phyloP scores from a whole-genome alignment of 2,888 invertebrate species.

The Cosmorhoe ocellata region DNA sequence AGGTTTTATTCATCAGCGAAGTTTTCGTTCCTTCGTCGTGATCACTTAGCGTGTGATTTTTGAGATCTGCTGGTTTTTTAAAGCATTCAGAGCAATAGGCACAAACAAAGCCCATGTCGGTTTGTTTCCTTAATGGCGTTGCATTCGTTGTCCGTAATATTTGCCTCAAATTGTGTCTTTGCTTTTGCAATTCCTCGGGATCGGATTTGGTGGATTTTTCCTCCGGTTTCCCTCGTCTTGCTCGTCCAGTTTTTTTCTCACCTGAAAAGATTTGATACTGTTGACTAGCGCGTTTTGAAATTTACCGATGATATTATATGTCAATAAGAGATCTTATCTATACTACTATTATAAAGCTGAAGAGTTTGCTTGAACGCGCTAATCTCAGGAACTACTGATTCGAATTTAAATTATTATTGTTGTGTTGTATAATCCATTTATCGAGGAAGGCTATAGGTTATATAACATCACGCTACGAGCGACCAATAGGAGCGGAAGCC shows the following conservation, averaged over 20 bases:
- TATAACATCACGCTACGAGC: too few species aligned
- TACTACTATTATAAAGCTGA: too few species aligned
- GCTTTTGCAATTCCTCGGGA: conserved; percentile 39
- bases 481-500: too few species aligned
- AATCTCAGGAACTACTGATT: too few species aligned
- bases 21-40: conserved; percentile 41
- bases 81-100: conserved; percentile 48
- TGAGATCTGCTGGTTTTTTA: conserved; percentile 45
- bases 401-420: too few species aligned
- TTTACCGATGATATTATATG: too few species aligned
- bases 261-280: conserved; percentile 26
- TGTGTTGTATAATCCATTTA: too few species aligned
- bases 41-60: conserved; percentile 45
- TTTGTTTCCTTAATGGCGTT: conserved; percentile 51
- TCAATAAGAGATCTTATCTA: too few species aligned
- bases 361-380: too few species aligned
- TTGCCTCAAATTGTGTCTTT: conserved; percentile 46
- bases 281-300: conserved; percentile 8
- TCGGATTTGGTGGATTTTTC: conserved; percentile 4
- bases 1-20: conserved; percentile 39
- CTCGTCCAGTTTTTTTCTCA: conserved; percentile 4
- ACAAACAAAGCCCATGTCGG: conserved; percentile 53
- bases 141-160: conserved; percentile 55
- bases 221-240: not conserved
- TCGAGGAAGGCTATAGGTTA: too few species aligned